These are phyloP conservation scores for Tragelaphus eurycerus DNA, from an alignment of 2,797 vertebrate species.

Conservation along the genomic window DNA sequence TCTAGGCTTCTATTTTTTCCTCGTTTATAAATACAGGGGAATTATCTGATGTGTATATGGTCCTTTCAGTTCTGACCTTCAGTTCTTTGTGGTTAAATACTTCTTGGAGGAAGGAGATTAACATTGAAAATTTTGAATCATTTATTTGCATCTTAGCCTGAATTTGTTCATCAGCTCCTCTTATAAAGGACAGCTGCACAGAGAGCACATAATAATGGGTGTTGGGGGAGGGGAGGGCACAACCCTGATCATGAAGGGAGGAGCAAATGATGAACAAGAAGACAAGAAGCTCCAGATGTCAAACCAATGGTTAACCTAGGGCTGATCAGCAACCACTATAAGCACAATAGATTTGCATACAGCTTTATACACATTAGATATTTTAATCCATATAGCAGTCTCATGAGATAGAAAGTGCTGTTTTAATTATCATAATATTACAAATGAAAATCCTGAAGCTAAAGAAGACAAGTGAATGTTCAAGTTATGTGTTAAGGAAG, in stretches of 20 bases:
- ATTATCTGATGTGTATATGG: not conserved
- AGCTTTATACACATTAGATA: not conserved
- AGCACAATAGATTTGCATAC: not conserved
- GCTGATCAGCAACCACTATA: not conserved
- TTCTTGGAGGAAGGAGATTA: not conserved
- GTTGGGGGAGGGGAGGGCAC: not conserved
- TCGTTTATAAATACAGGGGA: not conserved
- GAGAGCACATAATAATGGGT: not conserved
- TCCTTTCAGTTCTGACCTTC: not conserved
- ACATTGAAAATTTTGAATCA: not conserved
- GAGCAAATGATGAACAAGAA: not conserved
- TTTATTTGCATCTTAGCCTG: not conserved
- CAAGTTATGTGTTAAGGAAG: not conserved
- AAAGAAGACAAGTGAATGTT: not conserved
- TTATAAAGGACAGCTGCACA: slow-evolving; percentile 5
- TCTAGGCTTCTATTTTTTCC: not conserved
- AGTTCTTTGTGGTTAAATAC: not conserved
- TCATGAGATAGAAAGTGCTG: not conserved
- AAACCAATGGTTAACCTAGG: slow-evolving; percentile 6
- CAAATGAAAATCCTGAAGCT: not conserved
- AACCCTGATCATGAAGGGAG: not conserved
- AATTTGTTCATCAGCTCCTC: slow-evolving; percentile 22
- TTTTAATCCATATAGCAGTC: not conserved
- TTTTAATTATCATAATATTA: not conserved
- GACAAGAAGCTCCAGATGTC: not conserved